Percentiles rank a stretch among this genome's conserved stretches.
Evolutionary conservation across 2,113 vertebrate species (phyloP).

Genomic region (Spea bombifrons): DNA sequence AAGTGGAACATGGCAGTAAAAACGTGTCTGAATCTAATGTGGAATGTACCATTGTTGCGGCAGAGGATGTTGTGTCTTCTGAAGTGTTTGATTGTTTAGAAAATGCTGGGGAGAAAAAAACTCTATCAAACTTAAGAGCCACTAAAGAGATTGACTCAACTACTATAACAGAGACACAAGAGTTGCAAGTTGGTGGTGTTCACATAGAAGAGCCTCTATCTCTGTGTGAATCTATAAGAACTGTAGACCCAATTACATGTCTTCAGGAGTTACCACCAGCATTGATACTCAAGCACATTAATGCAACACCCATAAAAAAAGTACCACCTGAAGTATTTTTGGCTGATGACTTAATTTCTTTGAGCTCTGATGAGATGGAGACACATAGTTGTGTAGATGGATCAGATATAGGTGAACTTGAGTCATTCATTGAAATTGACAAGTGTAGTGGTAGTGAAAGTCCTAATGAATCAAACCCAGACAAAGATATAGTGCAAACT

Average conservation of each 20-base stretch:
- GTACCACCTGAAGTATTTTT: neutral
- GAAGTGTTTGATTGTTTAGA: neutral
- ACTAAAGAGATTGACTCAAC: no score
- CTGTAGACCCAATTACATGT: no score
- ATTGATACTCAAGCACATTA: neutral
- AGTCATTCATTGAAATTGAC: conserved; percentile 48
- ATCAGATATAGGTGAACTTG: conserved; percentile 46
- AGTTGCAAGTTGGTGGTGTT: no score
- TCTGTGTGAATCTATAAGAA: no score
- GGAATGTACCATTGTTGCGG: neutral
- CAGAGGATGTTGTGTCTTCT: conserved; percentile 2
- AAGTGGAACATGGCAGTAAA: conserved; percentile 20
- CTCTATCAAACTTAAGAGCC: no score
- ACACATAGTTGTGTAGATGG: conserved; percentile 45
- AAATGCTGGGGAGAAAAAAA: neutral
- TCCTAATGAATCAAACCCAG: conserved; percentile 25
- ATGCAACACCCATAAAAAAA: neutral
- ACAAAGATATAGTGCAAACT: conserved; percentile 14
- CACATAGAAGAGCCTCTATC: no score
- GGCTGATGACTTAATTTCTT: conserved; percentile 29
- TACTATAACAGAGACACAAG: no score
- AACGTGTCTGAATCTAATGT: neutral
- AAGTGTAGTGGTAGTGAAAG: conserved; percentile 28
- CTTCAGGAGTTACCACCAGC: no score
- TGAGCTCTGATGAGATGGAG: conserved; percentile 49